Conservation (phyloP, 2,113 vertebrate species). For the Porphyrio hochstetteri region DNA sequence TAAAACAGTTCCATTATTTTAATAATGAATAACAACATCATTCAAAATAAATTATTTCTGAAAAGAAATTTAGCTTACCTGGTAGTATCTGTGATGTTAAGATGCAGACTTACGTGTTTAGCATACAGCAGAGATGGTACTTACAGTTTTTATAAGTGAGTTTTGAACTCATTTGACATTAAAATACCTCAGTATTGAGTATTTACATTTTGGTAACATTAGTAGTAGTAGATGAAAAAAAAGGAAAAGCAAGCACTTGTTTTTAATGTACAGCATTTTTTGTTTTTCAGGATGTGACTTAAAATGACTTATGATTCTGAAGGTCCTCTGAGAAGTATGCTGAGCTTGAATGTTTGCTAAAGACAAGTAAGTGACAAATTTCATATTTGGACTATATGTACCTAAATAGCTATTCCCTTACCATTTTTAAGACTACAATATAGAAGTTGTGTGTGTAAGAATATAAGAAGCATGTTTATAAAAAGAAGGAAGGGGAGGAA, state of each 20-base stretch:
- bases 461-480: neutral
- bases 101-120: neutral
- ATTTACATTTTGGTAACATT: neutral
- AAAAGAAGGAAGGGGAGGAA: neutral
- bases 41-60: neutral
- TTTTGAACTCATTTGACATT: neutral
- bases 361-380: slow-evolving; percentile 43
- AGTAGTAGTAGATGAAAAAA: neutral
- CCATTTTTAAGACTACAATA: neutral
- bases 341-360: slow-evolving; percentile 43
- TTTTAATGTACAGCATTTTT: neutral
- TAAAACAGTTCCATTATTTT: neutral
- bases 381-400: neutral
- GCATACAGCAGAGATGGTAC: neutral
- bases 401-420: neutral
- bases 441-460: neutral
- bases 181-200: neutral
- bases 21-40: too few species aligned
- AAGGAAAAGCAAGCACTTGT: neutral
- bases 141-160: neutral
- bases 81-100: neutral
- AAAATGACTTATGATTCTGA: slow-evolving; percentile 49
- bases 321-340: slow-evolving; percentile 24
- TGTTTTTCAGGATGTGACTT: slow-evolving; percentile 57
- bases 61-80: neutral